Evolutionary conservation across 2,888 invertebrate species (phyloP).

Genomic region (Leptinotarsa tumamoca): DNA sequence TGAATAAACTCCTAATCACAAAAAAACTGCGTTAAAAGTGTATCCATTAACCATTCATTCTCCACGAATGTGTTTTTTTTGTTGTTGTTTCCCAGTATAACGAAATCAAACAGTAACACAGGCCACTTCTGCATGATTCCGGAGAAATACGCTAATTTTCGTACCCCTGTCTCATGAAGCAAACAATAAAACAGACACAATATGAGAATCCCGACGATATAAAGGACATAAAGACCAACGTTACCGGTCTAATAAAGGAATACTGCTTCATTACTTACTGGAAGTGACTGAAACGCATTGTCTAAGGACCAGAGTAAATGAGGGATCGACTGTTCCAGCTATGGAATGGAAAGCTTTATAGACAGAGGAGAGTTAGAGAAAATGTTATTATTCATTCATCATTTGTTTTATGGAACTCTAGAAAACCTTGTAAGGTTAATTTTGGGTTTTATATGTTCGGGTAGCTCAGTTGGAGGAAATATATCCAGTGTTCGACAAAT

Average conservation of each 20-base stretch:
- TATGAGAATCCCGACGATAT: slow-evolving; percentile 60
- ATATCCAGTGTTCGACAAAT: too few species aligned
- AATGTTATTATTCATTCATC: too few species aligned
- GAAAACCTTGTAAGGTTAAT: too few species aligned
- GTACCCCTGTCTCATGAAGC: slow-evolving; percentile 54
- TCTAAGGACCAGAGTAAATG: not conserved
- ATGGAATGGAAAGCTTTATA: not conserved
- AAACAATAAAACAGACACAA: slow-evolving; percentile 63
- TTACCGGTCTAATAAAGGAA: slow-evolving; percentile 63
- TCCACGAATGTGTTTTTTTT: not conserved
- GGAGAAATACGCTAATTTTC: slow-evolving; percentile 57
- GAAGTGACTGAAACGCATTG: slow-evolving; percentile 51
- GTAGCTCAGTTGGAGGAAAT: too few species aligned
- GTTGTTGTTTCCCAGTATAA: not conserved
- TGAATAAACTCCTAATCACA: too few species aligned
- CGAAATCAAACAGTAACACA: not conserved
- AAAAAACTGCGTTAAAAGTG: too few species aligned
- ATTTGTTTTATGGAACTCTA: too few species aligned
- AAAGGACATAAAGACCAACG: slow-evolving; percentile 63
- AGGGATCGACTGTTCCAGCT: not conserved
- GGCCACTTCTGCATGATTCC: not conserved
- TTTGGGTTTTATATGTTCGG: too few species aligned
- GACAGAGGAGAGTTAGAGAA: too few species aligned
- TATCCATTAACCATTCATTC: too few species aligned
- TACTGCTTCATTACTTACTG: slow-evolving; percentile 61